Evolutionary conservation across 2,888 invertebrate species (phyloP).

Genomic region (Callimorpha dominula): DNA sequence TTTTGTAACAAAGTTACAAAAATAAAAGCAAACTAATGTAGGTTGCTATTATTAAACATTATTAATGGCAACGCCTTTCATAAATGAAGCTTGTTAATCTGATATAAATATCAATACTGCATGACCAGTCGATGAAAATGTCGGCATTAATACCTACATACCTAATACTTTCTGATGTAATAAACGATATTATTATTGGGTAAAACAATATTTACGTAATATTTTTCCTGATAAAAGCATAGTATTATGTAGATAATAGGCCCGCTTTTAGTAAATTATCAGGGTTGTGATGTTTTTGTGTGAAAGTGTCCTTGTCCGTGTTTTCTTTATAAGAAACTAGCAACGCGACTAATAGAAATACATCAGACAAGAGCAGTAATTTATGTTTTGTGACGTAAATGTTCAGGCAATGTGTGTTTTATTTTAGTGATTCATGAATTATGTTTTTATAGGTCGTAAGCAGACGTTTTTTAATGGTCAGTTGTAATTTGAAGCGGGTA

Average conservation of each 20-base stretch:
- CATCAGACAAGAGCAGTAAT: too few relatives aligned
- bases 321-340: not conserved
- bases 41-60: constrained; percentile 30
- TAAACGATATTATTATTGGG: constrained; percentile 26
- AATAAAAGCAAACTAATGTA: constrained; percentile 40
- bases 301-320: not conserved
- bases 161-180: constrained; percentile 22
- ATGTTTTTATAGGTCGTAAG: not conserved
- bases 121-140: constrained; percentile 22
- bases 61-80: constrained; percentile 42
- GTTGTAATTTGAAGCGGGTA: not conserved
- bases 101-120: constrained; percentile 34
- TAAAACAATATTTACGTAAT: constrained; percentile 10
- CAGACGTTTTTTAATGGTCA: not conserved
- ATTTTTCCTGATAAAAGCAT: constrained; percentile 13
- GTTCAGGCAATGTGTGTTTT: too few relatives aligned
- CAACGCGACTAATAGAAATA: not conserved
- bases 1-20: constrained; percentile 30
- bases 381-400: too few relatives aligned
- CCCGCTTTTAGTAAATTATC: not conserved
- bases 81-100: constrained; percentile 46
- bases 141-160: constrained; percentile 37
- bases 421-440: not conserved
- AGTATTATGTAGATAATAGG: not conserved
- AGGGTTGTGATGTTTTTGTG: not conserved